Percentiles rank a stretch among this genome's conserved stretches.
Evolutionary conservation across 2,888 invertebrate species (phyloP).

Genomic region (Ornithoptera priamus): DNA sequence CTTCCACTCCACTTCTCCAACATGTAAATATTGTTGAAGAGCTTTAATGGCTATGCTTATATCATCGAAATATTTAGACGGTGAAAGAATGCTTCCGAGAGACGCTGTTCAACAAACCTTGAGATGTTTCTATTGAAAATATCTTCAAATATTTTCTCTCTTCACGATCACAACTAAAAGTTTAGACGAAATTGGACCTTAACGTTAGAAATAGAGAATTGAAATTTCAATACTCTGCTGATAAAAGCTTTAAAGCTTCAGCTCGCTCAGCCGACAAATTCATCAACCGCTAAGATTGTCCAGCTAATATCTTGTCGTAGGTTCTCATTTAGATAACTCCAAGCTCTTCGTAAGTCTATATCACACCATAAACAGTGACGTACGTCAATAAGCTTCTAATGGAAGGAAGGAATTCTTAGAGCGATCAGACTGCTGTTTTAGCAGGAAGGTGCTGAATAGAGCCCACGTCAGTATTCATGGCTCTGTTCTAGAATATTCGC

Average conservation of each 20-base stretch:
- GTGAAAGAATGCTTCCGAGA: background rate
- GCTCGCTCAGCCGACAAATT: conserved; percentile 3
- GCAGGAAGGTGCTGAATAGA: too few relatives aligned
- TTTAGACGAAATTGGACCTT: background rate
- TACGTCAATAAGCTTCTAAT: too few relatives aligned
- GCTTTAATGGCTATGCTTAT: too few relatives aligned
- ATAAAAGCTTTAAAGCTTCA: conserved; percentile 3
- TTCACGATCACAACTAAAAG: background rate
- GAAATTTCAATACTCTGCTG: background rate
- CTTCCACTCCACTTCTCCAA: too few relatives aligned
- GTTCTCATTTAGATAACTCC: background rate
- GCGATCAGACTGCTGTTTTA: too few relatives aligned
- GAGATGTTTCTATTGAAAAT: background rate
- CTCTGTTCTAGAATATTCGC: too few relatives aligned
- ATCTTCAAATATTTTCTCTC: background rate
- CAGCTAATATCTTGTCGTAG: background rate
- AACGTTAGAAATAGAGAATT: background rate
- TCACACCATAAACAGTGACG: too few relatives aligned
- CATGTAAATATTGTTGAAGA: too few relatives aligned
- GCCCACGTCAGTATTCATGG: too few relatives aligned
- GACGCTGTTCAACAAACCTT: background rate
- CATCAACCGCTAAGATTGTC: background rate
- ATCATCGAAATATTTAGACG: too few relatives aligned
- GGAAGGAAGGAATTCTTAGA: too few relatives aligned
- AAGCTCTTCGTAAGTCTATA: too few relatives aligned